Evolutionary conservation across 30 jellyfish, hydroid and myxozoan genomes (phyloP).

Genomic region (Catostylus mosaicus): DNA sequence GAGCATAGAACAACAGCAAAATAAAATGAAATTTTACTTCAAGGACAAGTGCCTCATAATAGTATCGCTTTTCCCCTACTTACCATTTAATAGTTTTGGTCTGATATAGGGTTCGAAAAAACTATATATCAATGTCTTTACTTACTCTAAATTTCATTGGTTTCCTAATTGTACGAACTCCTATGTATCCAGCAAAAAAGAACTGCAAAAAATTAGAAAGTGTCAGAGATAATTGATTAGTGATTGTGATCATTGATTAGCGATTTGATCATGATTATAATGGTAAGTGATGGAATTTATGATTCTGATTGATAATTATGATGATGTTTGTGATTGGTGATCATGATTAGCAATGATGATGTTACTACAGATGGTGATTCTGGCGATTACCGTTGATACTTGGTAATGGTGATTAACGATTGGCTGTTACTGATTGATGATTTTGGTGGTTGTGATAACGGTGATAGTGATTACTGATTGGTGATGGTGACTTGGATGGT

Average conservation of each 20-base stretch:
- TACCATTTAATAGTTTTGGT: background rate
- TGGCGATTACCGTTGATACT: background rate
- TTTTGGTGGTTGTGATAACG: too few relatives aligned
- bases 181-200: conserved; percentile 10
- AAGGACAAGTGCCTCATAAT: background rate
- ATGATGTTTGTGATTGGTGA: background rate
- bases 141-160: conserved; percentile 8
- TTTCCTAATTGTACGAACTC: background rate
- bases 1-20: background rate
- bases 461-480: too few relatives aligned
- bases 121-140: background rate
- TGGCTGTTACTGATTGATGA: too few relatives aligned
- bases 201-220: background rate
- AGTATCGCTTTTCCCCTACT: background rate
- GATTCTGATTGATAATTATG: background rate
- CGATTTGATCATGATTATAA: background rate
- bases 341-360: background rate
- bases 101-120: background rate
- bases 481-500: too few relatives aligned
- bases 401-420: too few relatives aligned
- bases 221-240: background rate
- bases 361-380: background rate
- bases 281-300: background rate
- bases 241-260: background rate
- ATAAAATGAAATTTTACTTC: background rate